Evolutionary conservation across 2,113 vertebrate species (phyloP).

Genomic region (Gallinago paraguaiae): DNA sequence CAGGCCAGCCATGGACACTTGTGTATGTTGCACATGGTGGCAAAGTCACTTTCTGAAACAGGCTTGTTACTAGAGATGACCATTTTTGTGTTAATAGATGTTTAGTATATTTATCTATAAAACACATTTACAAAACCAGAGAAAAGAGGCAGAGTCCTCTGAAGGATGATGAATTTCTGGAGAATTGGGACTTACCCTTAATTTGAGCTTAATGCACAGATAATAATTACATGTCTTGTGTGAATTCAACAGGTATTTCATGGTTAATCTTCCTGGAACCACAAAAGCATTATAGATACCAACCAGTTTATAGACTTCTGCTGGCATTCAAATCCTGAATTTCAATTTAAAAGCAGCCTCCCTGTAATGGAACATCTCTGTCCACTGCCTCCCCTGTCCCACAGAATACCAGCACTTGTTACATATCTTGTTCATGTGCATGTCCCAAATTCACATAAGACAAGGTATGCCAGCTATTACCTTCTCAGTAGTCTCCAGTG

Average conservation of each 20-base stretch:
- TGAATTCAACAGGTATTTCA: not conserved
- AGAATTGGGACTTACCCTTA: not conserved
- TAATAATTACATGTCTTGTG: not conserved
- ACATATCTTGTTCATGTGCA: not conserved
- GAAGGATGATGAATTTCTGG: not conserved
- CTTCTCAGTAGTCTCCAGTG: not conserved
- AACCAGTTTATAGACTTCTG: not conserved
- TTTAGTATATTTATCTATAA: constrained; percentile 1
- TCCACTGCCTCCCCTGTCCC: not conserved
- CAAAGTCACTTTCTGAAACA: not conserved
- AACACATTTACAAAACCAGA: not conserved
- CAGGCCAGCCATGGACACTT: not conserved
- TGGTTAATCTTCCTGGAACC: not conserved
- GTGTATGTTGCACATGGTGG: not conserved
- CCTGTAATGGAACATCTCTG: not conserved
- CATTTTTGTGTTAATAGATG: not conserved
- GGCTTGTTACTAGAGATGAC: not conserved
- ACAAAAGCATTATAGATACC: not conserved
- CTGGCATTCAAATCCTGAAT: not conserved
- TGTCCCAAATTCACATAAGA: not conserved
- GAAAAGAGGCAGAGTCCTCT: not conserved
- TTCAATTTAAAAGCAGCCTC: not conserved
- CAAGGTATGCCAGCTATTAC: not conserved
- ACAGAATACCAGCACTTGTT: not conserved
- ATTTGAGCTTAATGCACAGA: not conserved